Conservation (phyloP, 1,140 invertebrate genomes). For the Telenomus remus region DNA sequence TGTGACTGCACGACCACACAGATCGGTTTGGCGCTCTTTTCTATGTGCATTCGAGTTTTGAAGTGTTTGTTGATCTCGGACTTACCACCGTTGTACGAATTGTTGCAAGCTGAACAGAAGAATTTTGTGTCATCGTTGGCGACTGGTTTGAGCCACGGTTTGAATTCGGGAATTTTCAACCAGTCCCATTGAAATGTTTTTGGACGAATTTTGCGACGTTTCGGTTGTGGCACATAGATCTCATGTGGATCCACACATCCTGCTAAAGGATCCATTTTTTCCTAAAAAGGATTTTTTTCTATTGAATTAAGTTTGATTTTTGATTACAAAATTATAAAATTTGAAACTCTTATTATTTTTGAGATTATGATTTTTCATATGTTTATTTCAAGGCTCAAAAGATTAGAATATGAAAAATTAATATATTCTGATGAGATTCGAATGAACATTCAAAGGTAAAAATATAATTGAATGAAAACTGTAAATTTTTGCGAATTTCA, state of each 20-base stretch:
- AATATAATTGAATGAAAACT: no score
- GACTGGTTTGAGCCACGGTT: slow-evolving; percentile 30
- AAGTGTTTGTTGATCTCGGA: slow-evolving; percentile 44
- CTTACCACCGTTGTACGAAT: slow-evolving; percentile 37
- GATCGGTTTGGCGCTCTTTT: slow-evolving; percentile 17
- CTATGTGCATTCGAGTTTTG: slow-evolving; percentile 35
- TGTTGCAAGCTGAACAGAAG: slow-evolving; percentile 33
- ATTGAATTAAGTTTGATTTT: background rate
- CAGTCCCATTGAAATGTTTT: slow-evolving; percentile 46
- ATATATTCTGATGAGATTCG: no score
- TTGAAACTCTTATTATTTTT: no score
- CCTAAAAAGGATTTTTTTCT: background rate
- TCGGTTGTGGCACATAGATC: no score
- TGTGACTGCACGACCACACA: no score
- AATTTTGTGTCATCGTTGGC: slow-evolving; percentile 37
- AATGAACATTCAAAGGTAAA: no score
- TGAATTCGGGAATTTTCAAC: slow-evolving; percentile 37
- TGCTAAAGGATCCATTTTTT: slow-evolving; percentile 4
- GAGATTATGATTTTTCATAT: no score
- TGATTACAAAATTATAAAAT: no score
- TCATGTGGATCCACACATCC: slow-evolving; percentile 10
- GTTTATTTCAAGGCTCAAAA: no score
- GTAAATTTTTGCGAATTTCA: background rate
- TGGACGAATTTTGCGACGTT: slow-evolving; percentile 33
- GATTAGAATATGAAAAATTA: no score